Conservation (phyloP, 2,797 vertebrate species). For the Clarias platycephalus region DNA sequence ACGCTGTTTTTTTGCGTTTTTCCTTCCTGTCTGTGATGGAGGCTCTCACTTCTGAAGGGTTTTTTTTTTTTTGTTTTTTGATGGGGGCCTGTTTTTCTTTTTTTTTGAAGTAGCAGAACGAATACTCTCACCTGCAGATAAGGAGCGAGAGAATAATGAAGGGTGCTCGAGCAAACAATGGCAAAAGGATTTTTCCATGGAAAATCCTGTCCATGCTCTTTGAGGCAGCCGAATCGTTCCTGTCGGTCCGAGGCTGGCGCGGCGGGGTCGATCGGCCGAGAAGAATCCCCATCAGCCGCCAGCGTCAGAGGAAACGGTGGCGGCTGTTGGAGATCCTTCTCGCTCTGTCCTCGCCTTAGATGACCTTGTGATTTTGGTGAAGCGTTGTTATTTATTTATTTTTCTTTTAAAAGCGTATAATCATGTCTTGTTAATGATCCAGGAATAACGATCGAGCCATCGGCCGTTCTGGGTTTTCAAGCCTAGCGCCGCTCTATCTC, state of each 20-base stretch:
- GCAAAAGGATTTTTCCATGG: background rate
- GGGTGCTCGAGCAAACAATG: slow-evolving; percentile 41
- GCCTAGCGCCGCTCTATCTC: background rate
- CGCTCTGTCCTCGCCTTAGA: background rate
- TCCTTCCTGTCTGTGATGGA: slow-evolving; percentile 24
- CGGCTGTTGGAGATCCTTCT: background rate
- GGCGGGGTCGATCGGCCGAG: no score
- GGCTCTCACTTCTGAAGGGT: slow-evolving; percentile 34
- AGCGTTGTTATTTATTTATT: background rate
- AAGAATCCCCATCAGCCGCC: no score
- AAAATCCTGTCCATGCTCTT: slow-evolving; percentile 13
- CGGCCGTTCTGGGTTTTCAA: background rate
- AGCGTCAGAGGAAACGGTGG: background rate
- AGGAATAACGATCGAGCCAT: background rate
- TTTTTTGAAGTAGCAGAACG: slow-evolving; percentile 33
- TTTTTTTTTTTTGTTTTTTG: background rate
- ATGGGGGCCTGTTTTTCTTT: background rate
- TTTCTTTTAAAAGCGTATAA: background rate
- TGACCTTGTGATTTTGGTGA: background rate
- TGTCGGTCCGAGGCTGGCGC: background rate
- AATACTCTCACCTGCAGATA: slow-evolving; percentile 41
- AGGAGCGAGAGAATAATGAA: slow-evolving; percentile 38
- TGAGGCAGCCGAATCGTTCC: background rate
- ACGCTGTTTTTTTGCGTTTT: slow-evolving; percentile 39
- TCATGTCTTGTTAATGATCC: background rate